phyloP scores from a whole-genome alignment of 2,797 vertebrate genomes.

The Leptoclinus maculatus region DNA sequence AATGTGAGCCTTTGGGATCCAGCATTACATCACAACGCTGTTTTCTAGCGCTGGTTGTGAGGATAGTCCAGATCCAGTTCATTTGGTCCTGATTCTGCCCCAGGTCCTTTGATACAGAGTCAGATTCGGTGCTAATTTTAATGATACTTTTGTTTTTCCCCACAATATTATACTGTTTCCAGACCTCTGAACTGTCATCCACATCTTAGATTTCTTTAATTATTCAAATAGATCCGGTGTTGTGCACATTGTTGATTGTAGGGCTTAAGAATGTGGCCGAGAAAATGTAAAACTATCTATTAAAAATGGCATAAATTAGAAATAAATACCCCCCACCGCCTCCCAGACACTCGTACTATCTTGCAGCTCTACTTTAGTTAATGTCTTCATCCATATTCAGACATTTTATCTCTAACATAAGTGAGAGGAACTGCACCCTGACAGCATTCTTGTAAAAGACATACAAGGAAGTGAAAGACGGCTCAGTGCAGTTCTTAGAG shows the following conservation, averaged over 20 bases:
- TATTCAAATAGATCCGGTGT: background rate
- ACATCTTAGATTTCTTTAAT: background rate
- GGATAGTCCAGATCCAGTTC: background rate
- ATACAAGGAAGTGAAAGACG: slow-evolving; percentile 10
- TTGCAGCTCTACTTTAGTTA: background rate
- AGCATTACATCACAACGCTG: background rate
- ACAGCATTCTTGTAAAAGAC: slow-evolving; percentile 6
- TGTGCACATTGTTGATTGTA: background rate
- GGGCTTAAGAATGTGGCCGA: background rate
- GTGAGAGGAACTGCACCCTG: background rate
- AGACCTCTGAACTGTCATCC: background rate
- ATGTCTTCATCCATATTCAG: background rate
- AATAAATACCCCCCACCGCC: background rate
- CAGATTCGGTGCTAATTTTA: background rate
- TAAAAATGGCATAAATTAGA: background rate
- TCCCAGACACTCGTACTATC: background rate
- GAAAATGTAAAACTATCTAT: background rate
- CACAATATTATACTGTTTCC: background rate
- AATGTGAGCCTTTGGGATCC: background rate
- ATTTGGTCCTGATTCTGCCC: background rate
- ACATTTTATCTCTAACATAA: background rate
- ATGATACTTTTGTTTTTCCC: background rate
- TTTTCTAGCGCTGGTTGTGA: background rate
- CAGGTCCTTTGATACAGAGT: background rate
- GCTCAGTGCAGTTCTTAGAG: background rate